Evolutionary conservation across 2,797 vertebrate species (phyloP), one percentile per base, ranked within the genome.

Genomic region (Enteromius fasciolatus): DNA sequence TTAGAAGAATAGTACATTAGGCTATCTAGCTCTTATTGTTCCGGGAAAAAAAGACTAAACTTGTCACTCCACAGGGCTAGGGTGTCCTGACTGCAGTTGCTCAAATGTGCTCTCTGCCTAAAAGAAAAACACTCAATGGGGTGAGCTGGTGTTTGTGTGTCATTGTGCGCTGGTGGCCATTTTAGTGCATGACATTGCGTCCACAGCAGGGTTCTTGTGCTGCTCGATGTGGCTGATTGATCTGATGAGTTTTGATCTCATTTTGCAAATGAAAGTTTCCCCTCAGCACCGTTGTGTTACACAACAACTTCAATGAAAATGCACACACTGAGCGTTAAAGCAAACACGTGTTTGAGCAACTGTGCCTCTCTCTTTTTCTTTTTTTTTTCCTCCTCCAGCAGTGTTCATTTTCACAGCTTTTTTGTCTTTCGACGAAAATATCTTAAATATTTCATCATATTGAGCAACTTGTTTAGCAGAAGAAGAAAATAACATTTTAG

Each of bases 21-120:
- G 81, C 83, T 84, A 81, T 79, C 83, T 88, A 86, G 89, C 85
- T 89, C 88, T 78, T 87, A 89, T 87, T 91, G 90, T 89, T 90
- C 78, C 80, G 82, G 83, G 87, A 12, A 81, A 67, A 83, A 81
- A 64, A 86, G 81, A 75, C 83, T 77, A 73, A 86, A 90, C 84
- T 44, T 57, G 77, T 41, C 3, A 68, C 84, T 87, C 72, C 52
- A 31, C 46, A 2, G 85, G 87, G 67, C 73, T 86, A 83, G 88
- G 75, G 63, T 39, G 63, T 18, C 73, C 81, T 87, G 87, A 86
- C 78, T 88, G 85, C 82, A 64, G 52, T 84, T 69, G 52, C 70
- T 86, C 80, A 81, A 0, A 66, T 85, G 82, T 28, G 59, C 33
- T 77, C 80, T 78, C 87, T 86, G 86, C 70, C 86, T 76, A 75